These are phyloP conservation scores for Ichneumoninae sp. DNA, from an alignment of 2,888 invertebrate species.

Conservation along the genomic window DNA sequence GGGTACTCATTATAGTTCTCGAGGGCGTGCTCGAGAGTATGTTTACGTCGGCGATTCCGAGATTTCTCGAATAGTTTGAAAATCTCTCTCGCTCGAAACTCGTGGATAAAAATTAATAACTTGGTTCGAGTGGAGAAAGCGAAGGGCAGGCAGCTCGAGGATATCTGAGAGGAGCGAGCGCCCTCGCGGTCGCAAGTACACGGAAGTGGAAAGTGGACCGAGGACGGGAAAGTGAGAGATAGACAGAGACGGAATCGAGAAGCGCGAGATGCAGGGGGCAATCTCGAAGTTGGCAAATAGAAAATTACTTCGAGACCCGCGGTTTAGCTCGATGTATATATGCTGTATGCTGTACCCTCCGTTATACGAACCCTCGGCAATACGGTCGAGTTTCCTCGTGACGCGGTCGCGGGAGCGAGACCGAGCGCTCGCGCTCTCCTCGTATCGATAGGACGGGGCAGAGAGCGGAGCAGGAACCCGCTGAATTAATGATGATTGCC, in stretches of 20 bases:
- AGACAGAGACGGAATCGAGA: slow-evolving; percentile 5
- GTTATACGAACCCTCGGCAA: slow-evolving; percentile 18
- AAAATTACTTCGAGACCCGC: slow-evolving; percentile 62
- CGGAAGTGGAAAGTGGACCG: slow-evolving; percentile 49
- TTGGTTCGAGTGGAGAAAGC: slow-evolving; percentile 3
- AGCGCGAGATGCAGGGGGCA: slow-evolving; percentile 32
- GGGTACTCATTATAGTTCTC: background rate
- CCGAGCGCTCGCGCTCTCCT: slow-evolving; percentile 8
- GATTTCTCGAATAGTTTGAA: background rate
- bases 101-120: slow-evolving; percentile 49
- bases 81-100: slow-evolving; percentile 3
- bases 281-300: slow-evolving; percentile 65
- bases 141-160: slow-evolving; percentile 1
- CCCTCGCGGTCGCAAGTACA: slow-evolving; percentile 37
- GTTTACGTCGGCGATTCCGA: background rate
- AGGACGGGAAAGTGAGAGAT: slow-evolving; percentile 33
- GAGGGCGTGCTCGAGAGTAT: background rate
- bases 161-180: background rate
- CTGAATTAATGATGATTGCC: slow-evolving; percentile 63
- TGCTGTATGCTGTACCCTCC: background rate
- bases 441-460: slow-evolving; percentile 38
- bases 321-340: slow-evolving; percentile 23
- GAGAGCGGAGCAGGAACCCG: slow-evolving; percentile 13
- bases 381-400: slow-evolving; percentile 21
- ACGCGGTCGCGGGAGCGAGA: slow-evolving; percentile 3